Base-by-base conservation (phyloP, 2,888 invertebrate genomes). In the Chalcosyrphus nemorum region DNA sequence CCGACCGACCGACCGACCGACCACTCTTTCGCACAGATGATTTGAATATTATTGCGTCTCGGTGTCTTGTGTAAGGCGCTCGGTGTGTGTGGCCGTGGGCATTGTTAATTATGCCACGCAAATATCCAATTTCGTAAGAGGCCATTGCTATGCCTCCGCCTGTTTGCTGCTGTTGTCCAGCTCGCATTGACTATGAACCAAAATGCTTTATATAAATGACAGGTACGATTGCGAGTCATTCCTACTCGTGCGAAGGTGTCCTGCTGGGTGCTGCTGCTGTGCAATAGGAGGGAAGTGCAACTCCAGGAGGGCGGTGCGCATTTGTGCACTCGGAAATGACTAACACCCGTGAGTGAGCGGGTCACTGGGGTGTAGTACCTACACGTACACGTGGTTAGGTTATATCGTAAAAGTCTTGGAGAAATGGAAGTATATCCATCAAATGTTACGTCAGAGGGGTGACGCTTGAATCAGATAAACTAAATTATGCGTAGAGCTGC, bases 81-180 rank as follows among this genome's bases (percentile, higher is more conserved):
- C 27, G 21, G 41, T 19, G 41, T 71, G 71, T 78, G 78, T 63
- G 78, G 82, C 82, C 82, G 72, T 66, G 78, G 82, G 80, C 80
- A 75, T 80, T 84, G 84, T 84, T 80, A 80, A 84, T 80, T 84
- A 84, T 84, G 84, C 84, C 84, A 84, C 80, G 84, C 84, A 84
- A 84, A 84, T 84, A 84, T 84, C 84, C 80, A 84, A 84, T 84
- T 84, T 84, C 74, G 80, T 84, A 80, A 84, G 84, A 84, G 80
- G 57, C 68, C 80, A 59, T 84, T 74, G 80, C 72, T 59, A 50
- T 77, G 41, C 61, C 59, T 77, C 56, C 54, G 68, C 43, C 80
- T 80, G 84, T 68, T 80, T 78, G 68, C n/a, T 74, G 72, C 43
- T 66, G 66, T 57, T 70, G 84, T 68, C 63, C 74, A 27, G 66